These are phyloP conservation scores for Sebastes cheni DNA, from an alignment of 2,797 vertebrate genomes.

Conservation along the genomic window DNA sequence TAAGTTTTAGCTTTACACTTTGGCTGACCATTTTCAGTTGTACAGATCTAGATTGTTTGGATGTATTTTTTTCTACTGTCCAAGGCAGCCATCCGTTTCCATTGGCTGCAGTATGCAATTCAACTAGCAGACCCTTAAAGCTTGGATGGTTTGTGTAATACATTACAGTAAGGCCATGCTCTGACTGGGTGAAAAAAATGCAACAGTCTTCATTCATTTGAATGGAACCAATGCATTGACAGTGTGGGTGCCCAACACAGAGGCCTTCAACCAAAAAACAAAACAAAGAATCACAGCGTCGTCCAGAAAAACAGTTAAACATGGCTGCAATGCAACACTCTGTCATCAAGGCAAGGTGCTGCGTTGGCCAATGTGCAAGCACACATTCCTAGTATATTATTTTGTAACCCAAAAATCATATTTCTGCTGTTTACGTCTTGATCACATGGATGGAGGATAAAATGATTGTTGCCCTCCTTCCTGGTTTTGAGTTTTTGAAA, in stretches of 20 bases:
- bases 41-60: neutral
- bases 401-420: neutral
- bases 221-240: neutral
- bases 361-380: neutral
- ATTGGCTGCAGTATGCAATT: neutral
- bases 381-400: neutral
- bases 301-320: neutral
- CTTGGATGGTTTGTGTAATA: neutral
- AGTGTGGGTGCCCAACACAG: neutral
- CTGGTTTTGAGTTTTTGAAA: neutral
- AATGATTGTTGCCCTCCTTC: neutral
- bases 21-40: neutral
- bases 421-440: neutral
- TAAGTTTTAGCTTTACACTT: neutral
- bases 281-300: neutral
- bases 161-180: neutral
- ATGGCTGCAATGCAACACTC: neutral
- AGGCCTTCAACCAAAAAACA: neutral
- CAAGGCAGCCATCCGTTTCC: neutral
- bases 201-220: neutral
- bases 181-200: neutral
- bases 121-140: neutral
- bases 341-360: neutral
- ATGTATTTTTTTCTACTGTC: neutral
- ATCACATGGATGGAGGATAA: neutral